Evolutionary conservation across 2,888 invertebrate species (phyloP), one percentile per base, ranked within the genome.

Genomic region (Noctua janthe): DNA sequence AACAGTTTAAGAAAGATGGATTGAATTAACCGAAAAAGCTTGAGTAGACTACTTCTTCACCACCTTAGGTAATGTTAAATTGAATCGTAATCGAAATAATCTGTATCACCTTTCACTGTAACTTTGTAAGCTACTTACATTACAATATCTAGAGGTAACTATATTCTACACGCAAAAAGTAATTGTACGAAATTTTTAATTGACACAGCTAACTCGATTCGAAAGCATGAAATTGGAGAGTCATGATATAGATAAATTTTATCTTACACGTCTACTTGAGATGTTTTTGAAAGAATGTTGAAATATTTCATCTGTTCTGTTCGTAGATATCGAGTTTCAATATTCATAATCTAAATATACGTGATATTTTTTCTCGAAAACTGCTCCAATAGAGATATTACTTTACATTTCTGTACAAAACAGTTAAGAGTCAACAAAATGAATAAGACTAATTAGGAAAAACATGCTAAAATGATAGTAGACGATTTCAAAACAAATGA

Each of bases 131-230:
- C 87, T 85, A 78, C 75, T 64, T 81, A 85, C 85, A 80, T 85
- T 86, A 87, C 87, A 89, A 82, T 86, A 83, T 74, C 80, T 85
- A 87, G 84, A 83, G 87, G 85, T 80, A 86, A 83, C 80, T 77
- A 85, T 84, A 81, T 87, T 87, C 83, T 85, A 91, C 94, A 94
- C 92, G 94, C 94, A 91, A 94, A 90, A 93, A 92, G 93, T 94
- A 93, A 94, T 91, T 91, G 92, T 88, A 89, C 86, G 76, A 90
- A 91, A 86, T 85, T 89, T 86, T 90, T 93, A 92, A 94, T 93
- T 91, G 91, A 88, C 87, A 91, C 82, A 87, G 84, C 89, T 92
- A 91, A 91, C 89, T 89, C 83, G 85, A 90, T 92, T 93, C 79
- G 92, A 93, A 92, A 93, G 92, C 92, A 93, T 93, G 89, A 93